Conservation (phyloP, 2,113 vertebrate species). For the Triplophysa tibetana region DNA sequence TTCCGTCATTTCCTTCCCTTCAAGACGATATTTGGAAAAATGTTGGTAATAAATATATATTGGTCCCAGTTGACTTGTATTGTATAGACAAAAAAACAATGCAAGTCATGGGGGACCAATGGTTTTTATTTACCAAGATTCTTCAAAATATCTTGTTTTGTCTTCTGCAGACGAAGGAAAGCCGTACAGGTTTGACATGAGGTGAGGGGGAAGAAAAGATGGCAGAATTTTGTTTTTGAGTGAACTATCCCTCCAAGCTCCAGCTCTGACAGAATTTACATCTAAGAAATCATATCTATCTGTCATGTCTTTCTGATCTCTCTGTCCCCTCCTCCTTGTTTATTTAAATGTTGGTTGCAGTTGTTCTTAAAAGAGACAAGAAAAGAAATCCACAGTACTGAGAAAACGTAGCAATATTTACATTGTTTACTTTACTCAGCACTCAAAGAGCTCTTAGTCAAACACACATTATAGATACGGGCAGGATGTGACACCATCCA, state of each 20-base stretch:
- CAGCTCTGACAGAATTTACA: not conserved
- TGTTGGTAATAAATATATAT: too few relatives aligned
- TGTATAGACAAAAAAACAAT: too few relatives aligned
- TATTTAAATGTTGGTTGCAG: conserved; percentile 18
- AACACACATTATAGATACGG: conserved; percentile 7
- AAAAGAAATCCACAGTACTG: conserved; percentile 25
- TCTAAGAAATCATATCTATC: not conserved
- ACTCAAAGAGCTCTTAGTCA: not conserved
- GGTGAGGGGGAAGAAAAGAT: too few relatives aligned
- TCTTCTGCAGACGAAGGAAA: too few relatives aligned
- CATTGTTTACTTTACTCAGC: conserved; percentile 35
- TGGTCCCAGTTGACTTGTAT: too few relatives aligned
- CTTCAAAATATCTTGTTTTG: too few relatives aligned
- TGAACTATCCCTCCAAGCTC: not conserved
- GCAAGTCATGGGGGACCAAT: too few relatives aligned
- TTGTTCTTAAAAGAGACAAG: conserved; percentile 24
- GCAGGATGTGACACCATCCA: conserved; percentile 16
- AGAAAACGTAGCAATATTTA: conserved; percentile 9
- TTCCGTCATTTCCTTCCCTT: too few relatives aligned
- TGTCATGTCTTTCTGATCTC: not conserved
- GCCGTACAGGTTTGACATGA: too few relatives aligned
- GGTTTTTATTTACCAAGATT: too few relatives aligned
- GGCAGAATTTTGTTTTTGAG: too few relatives aligned
- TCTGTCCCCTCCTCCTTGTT: not conserved
- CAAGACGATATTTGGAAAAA: too few relatives aligned